These are phyloP conservation scores for Amblyraja radiata DNA, from an alignment of 2,797 vertebrate species.

Conservation along the genomic window DNA sequence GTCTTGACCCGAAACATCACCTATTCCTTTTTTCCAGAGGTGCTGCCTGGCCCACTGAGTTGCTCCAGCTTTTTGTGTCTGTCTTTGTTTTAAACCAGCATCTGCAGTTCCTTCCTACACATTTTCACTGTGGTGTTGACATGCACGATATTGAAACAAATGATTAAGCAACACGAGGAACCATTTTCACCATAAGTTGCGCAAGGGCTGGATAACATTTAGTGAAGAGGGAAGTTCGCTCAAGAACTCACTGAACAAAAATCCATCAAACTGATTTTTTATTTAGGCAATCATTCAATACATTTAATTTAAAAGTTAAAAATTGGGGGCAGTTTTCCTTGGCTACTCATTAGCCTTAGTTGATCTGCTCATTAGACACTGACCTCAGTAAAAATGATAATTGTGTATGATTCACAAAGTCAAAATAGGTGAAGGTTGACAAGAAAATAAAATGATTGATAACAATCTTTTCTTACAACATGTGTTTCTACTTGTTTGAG, in stretches of 20 bases:
- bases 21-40: too few species aligned
- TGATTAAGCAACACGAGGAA: background rate
- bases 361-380: background rate
- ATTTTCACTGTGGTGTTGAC: background rate
- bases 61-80: too few species aligned
- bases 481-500: background rate
- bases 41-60: too few species aligned
- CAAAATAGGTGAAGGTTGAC: background rate
- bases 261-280: background rate
- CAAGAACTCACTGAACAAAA: background rate
- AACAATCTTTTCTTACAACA: background rate
- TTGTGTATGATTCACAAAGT: background rate
- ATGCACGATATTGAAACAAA: background rate
- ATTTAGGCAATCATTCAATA: background rate
- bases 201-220: background rate
- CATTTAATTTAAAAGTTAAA: background rate
- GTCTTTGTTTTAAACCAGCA: too few species aligned
- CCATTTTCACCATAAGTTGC: background rate
- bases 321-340: background rate
- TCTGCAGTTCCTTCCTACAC: too few species aligned
- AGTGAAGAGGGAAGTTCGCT: background rate
- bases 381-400: background rate
- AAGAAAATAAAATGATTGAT: background rate
- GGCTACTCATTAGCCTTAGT: background rate
- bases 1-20: too few species aligned